phyloP scores from a whole-genome alignment of 2,888 invertebrate genomes.

The Mechanitis messenoides region DNA sequence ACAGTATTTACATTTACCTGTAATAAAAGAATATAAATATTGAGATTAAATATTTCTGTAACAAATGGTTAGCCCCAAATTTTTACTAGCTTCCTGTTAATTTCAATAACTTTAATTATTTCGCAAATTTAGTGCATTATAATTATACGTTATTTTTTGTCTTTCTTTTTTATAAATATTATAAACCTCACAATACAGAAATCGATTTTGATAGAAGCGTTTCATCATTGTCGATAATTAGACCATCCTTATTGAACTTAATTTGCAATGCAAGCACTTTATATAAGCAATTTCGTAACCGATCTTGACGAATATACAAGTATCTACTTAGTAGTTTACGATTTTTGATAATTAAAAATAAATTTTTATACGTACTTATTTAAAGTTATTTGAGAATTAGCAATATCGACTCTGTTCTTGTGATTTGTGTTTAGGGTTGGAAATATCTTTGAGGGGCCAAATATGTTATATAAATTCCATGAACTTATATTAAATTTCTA shows the following conservation, averaged over 20 bases:
- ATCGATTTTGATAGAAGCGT: neutral
- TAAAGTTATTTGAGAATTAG: no score
- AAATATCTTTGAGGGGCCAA: neutral
- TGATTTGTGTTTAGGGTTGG: no score
- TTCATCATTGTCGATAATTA: neutral
- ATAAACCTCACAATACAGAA: neutral
- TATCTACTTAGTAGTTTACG: conserved; percentile 1
- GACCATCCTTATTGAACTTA: neutral
- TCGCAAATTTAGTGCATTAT: no score
- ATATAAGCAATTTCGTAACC: conserved; percentile 18
- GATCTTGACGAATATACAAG: neutral
- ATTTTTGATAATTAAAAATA: conserved; percentile 6
- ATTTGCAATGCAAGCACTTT: conserved; percentile 10
- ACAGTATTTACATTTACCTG: neutral
- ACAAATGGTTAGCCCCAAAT: no score
- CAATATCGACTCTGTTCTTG: no score
- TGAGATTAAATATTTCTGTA: no score
- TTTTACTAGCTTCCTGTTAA: no score
- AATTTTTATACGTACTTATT: neutral
- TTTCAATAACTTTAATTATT: no score
- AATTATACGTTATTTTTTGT: no score
- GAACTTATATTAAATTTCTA: conserved; percentile 3
- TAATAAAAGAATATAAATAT: no score
- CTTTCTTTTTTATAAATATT: no score
- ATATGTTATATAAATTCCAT: neutral